Evolutionary conservation across 2,888 invertebrate genomes (phyloP).

Genomic region (Lydus trimaculatus): DNA sequence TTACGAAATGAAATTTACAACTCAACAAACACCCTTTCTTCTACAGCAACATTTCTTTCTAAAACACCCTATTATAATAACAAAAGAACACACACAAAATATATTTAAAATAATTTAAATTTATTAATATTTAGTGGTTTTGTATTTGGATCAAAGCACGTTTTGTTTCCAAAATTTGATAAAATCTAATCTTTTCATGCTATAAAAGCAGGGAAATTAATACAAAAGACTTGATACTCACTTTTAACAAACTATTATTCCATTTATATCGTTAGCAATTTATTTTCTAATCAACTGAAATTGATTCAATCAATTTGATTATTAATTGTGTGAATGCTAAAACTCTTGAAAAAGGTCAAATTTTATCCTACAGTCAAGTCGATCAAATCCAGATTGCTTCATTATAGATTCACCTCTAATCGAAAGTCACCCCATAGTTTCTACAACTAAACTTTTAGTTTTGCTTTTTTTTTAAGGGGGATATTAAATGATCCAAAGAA

Average conservation of each 20-base stretch:
- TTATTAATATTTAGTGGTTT: slow-evolving; percentile 4
- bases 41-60: no score
- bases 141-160: neutral
- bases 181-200: neutral
- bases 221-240: neutral
- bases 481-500: neutral
- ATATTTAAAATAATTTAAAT: neutral
- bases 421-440: no score
- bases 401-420: no score
- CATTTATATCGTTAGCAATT: no score
- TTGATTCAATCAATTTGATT: no score
- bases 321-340: no score
- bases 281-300: no score
- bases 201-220: neutral
- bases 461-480: no score
- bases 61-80: neutral
- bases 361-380: neutral
- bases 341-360: no score
- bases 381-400: no score
- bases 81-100: neutral
- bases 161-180: neutral
- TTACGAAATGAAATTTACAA: neutral
- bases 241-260: no score
- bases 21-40: neutral
- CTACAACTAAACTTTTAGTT: no score